A percentile compares a stretch with the other conserved stretches of the same genome.
Conservation (phyloP, 2,797 vertebrate species). For the Discoglossus pictus region DNA sequence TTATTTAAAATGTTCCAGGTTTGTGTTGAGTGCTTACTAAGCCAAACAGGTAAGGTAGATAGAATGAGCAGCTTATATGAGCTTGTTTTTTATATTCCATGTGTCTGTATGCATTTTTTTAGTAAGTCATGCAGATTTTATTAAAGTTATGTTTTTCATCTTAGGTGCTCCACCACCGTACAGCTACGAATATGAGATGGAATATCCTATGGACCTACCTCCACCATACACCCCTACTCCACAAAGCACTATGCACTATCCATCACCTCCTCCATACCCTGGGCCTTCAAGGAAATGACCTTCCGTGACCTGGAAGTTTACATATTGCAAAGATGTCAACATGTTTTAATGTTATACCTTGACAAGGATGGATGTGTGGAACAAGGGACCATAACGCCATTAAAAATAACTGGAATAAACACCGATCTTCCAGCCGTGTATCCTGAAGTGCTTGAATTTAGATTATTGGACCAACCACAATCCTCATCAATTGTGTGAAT, state of each 20-base stretch:
- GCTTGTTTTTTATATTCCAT: too few species aligned
- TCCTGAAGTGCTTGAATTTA: slow-evolving; percentile 44
- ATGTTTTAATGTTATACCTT: background rate
- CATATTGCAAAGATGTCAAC: background rate
- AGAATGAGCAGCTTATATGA: too few species aligned
- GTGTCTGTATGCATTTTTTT: too few species aligned
- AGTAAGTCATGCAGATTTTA: too few species aligned
- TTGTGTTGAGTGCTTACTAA: too few species aligned
- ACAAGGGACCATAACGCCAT: background rate
- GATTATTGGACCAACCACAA: background rate
- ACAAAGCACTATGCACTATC: slow-evolving; percentile 66
- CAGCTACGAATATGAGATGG: slow-evolving; percentile 82
- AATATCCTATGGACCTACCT: slow-evolving; percentile 72
- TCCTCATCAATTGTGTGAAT: background rate
- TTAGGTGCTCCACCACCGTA: slow-evolving; percentile 85
- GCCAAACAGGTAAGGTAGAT: too few species aligned
- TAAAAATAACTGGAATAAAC: background rate
- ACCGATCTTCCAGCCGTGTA: slow-evolving; percentile 2
- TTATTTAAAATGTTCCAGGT: too few species aligned
- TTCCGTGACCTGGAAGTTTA: background rate
- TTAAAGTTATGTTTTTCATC: slow-evolving; percentile 48
- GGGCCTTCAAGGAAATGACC: slow-evolving; percentile 78
- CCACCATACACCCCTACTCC: slow-evolving; percentile 83
- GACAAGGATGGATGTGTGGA: background rate
- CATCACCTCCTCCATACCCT: slow-evolving; percentile 86